Evolutionary conservation across 2,888 invertebrate species (phyloP).

Genomic region (Nasonovia ribisnigri): DNA sequence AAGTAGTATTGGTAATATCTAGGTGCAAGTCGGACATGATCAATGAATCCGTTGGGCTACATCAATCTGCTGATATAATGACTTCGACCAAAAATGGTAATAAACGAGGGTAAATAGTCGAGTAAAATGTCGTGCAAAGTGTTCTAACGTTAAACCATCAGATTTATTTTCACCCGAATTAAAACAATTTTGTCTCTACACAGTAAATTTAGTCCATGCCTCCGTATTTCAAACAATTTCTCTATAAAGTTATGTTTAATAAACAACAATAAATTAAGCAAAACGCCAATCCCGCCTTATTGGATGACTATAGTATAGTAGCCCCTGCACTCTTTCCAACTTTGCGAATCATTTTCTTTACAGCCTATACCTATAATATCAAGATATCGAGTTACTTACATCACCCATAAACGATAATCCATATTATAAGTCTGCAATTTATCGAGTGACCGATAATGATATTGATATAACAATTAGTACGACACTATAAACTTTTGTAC

Average conservation of each 20-base stretch:
- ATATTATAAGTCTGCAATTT: not conserved
- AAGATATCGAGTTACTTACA: not conserved
- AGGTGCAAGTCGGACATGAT: slow-evolving; percentile 66
- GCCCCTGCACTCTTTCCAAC: not conserved
- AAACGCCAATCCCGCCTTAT: not conserved
- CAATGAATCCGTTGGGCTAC: slow-evolving; percentile 29
- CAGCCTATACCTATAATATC: not conserved
- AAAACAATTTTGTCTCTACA: not conserved
- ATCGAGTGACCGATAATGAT: not conserved
- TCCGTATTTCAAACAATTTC: not conserved
- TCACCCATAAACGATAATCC: no score
- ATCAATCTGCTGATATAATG: slow-evolving; percentile 68
- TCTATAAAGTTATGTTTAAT: not conserved
- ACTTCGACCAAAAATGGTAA: slow-evolving; percentile 61
- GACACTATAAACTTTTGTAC: not conserved
- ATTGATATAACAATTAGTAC: not conserved
- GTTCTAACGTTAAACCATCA: not conserved
- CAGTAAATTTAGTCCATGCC: not conserved
- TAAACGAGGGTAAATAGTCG: not conserved
- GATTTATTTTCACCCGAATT: not conserved
- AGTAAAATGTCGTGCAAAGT: not conserved
- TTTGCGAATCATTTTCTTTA: not conserved
- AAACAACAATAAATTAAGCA: not conserved
- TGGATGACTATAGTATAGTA: not conserved
- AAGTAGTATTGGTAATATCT: slow-evolving; percentile 83